These are phyloP conservation scores for Myrmecobius fasciatus DNA, from an alignment of 2,113 vertebrate genomes.

Conservation along the genomic window DNA sequence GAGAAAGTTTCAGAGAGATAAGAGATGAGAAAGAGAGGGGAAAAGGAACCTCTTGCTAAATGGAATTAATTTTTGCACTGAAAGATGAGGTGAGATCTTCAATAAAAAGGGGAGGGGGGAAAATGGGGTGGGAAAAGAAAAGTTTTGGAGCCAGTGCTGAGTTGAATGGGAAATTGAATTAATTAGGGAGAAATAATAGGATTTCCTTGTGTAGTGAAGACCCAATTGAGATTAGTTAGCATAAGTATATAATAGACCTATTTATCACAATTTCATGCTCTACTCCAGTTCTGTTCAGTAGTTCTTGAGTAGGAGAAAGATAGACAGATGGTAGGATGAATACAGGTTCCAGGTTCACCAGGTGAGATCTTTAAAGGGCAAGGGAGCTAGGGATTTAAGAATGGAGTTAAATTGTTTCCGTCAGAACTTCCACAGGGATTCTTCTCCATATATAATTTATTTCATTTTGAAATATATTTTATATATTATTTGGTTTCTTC, in stretches of 20 bases:
- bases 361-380: background rate
- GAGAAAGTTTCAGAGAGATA: background rate
- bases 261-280: background rate
- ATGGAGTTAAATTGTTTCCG: background rate
- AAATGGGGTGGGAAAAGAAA: background rate
- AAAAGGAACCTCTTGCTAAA: background rate
- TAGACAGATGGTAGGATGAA: background rate
- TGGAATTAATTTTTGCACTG: background rate
- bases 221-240: background rate
- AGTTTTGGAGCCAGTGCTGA: background rate
- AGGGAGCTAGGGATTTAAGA: background rate
- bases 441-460: background rate
- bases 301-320: background rate
- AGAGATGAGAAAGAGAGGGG: background rate
- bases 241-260: background rate
- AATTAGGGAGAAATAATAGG: background rate
- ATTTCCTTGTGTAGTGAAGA: background rate
- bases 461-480: background rate
- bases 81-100: background rate
- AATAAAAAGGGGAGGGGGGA: background rate
- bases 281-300: background rate
- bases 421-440: background rate
- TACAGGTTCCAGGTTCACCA: background rate
- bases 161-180: background rate
- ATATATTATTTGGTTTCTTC: constrained; percentile 6